Evolutionary conservation across 2,888 invertebrate species (phyloP), one percentile per base, ranked within the genome.

Genomic region (Notodonta dromedarius): DNA sequence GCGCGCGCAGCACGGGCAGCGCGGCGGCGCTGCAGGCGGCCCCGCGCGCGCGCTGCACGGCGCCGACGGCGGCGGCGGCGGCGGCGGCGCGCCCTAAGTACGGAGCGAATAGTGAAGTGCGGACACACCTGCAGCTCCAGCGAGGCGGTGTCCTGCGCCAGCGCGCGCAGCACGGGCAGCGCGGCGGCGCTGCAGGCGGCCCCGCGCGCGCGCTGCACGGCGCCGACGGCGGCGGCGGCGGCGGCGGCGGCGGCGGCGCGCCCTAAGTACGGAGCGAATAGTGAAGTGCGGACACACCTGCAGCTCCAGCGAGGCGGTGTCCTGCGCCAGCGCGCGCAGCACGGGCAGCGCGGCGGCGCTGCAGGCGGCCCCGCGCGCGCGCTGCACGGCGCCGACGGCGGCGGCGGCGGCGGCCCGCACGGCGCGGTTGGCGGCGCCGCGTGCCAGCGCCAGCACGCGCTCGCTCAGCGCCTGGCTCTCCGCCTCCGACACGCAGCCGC

Each of bases 311-410:
- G 98, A 97, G 0, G 98, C 96, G 60, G 96, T 95, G 85, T 99
- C 99, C 89, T 99, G 99, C 0, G 99, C 98, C 48, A 99, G 91
- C 0, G 99, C 99, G 24, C 99, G 92, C 55, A 99, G 88, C 83
- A 99, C 98, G 50, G 98, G 98, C 75, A 99, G 97, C 85, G 98
- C 98, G 3, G 98, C 98, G 82, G 99, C 99, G 69, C 98, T 98
- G 3, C 98, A 98, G 1, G 99, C 98, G 6, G 99, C 98, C 8
- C 99, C 99, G 0, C 99, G 96, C 78, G 99, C 99, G 44, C 98
- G 95, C 92, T 99, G 99, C 56, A 99, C 95, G 77, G 98, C 98
- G 48, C 99, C 99, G n/a, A 99, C 94, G 0, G 99, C 98, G 67
- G 99, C 91, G 8, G 91, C 91, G 53, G 91, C 93, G 53, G 89